phyloP scores from a whole-genome alignment of 2,113 vertebrate genomes.

The Connochaetes taurinus region DNA sequence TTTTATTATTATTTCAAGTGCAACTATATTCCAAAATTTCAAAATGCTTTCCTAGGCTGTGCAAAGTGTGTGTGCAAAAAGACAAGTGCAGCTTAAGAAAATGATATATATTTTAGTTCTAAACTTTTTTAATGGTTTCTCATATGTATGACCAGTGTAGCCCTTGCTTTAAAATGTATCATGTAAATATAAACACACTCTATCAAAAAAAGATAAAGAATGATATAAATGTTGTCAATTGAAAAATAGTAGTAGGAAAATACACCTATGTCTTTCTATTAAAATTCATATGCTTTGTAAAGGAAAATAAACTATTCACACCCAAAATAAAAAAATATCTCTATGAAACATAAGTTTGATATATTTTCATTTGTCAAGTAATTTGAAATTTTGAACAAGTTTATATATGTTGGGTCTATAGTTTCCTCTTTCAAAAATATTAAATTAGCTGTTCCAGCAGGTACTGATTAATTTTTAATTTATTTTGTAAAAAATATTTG shows the following conservation, averaged over 20 bases:
- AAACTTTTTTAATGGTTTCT: not conserved
- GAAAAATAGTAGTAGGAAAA: not conserved
- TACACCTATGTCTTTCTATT: not conserved
- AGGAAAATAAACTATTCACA: not conserved
- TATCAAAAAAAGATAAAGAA: not conserved
- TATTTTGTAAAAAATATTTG: slow-evolving; percentile 14
- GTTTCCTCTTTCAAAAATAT: slow-evolving; percentile 1
- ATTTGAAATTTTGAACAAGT: slow-evolving; percentile 25
- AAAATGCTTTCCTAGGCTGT: not conserved
- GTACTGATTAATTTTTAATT: not conserved
- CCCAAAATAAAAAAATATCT: not conserved
- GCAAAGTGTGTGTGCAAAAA: not conserved
- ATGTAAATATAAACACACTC: not conserved
- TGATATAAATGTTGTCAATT: not conserved
- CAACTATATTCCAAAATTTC: not conserved
- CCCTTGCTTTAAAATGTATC: not conserved
- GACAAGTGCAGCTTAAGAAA: not conserved
- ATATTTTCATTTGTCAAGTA: slow-evolving; percentile 30
- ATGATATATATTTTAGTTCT: not conserved
- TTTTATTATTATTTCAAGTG: not conserved
- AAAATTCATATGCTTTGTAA: slow-evolving; percentile 12
- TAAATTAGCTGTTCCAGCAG: not conserved
- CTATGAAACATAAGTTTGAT: not conserved
- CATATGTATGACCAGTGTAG: not conserved
- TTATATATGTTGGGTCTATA: not conserved